phyloP scores from a whole-genome alignment of 1,140 invertebrate genomes.

The Atta texana region DNA sequence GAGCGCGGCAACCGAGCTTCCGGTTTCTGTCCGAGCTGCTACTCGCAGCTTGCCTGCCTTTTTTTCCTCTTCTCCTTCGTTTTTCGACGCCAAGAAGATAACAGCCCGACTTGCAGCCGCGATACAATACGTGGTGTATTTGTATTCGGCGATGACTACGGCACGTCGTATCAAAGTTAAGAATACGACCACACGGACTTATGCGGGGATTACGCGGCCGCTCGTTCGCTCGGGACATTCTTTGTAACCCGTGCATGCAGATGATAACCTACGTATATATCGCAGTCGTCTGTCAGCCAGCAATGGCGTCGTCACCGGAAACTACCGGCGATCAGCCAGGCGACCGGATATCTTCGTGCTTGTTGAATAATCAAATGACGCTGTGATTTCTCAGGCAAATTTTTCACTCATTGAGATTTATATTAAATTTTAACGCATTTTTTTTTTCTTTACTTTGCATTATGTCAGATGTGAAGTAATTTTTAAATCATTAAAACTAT shows the following conservation, averaged over 20 bases:
- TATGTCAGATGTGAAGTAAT: not conserved
- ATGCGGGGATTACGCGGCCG: slow-evolving; percentile 43
- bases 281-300: slow-evolving; percentile 40
- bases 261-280: slow-evolving; percentile 65
- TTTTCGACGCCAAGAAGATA: slow-evolving; percentile 16
- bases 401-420: not conserved
- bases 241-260: slow-evolving; percentile 71
- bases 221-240: slow-evolving; percentile 46
- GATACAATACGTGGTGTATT: slow-evolving; percentile 10
- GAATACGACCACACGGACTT: slow-evolving; percentile 41
- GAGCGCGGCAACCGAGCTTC: slow-evolving; percentile 15
- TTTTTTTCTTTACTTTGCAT: not conserved
- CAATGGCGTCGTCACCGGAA: slow-evolving; percentile 51
- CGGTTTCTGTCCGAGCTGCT: slow-evolving; percentile 16
- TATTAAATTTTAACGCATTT: not conserved
- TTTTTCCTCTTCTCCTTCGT: not conserved
- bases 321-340: slow-evolving; percentile 1
- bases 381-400: not conserved
- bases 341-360: slow-evolving; percentile 32
- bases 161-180: slow-evolving; percentile 47
- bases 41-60: not conserved
- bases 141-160: slow-evolving; percentile 34
- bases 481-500: not conserved
- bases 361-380: slow-evolving; percentile 30
- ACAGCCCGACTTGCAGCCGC: slow-evolving; percentile 26